These are phyloP conservation scores for Pemphredon lugubris DNA, from an alignment of 2,888 invertebrate species.

Conservation along the genomic window DNA sequence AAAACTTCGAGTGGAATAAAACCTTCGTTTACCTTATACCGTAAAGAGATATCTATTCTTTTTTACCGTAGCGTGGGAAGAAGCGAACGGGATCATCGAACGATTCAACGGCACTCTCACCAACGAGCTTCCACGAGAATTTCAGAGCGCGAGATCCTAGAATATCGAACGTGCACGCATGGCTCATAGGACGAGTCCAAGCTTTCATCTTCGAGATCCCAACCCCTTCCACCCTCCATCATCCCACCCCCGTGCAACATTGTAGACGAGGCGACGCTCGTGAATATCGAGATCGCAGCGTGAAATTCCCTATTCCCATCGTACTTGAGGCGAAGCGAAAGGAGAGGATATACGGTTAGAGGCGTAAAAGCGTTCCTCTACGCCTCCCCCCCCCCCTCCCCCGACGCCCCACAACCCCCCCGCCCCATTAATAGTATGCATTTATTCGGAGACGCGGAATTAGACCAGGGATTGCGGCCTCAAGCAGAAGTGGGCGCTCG, in stretches of 20 bases:
- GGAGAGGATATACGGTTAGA: conserved; percentile 61
- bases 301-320: conserved; percentile 41
- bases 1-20: too few species aligned
- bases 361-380: conserved; percentile 63
- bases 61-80: too few species aligned
- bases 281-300: conserved; percentile 61
- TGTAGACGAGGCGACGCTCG: conserved; percentile 23
- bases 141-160: conserved; percentile 19
- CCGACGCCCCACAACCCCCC: too few species aligned
- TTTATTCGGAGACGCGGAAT: conserved; percentile 74
- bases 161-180: conserved; percentile 37
- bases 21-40: too few species aligned
- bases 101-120: conserved; percentile 27
- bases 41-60: too few species aligned
- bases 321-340: conserved; percentile 30
- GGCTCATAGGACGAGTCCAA: conserved; percentile 17
- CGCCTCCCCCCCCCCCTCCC: too few species aligned
- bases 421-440: conserved; percentile 72
- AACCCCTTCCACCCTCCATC: too few species aligned
- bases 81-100: too few species aligned
- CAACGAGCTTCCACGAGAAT: conserved; percentile 19
- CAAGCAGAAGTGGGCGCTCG: conserved; percentile 65
- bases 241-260: too few species aligned
- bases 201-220: conserved; percentile 49
- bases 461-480: conserved; percentile 71